Evolutionary conservation across 2,113 vertebrate genomes (phyloP).

Genomic region (Taxidea taxus): DNA sequence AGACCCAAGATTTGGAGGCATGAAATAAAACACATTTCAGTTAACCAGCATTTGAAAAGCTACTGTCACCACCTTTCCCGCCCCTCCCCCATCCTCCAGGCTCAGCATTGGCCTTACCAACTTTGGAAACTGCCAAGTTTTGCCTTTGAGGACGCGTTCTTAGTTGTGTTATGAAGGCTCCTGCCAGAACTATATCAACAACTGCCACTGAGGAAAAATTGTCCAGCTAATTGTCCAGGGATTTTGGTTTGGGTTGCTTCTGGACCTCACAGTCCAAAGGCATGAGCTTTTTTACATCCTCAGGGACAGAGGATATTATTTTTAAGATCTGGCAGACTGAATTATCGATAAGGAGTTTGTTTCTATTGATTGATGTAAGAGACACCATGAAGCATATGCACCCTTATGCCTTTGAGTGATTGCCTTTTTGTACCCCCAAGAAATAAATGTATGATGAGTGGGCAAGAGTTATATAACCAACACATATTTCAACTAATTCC

Average conservation of each 20-base stretch:
- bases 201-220: neutral
- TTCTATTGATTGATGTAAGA: neutral
- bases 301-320: neutral
- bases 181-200: neutral
- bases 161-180: neutral
- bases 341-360: neutral
- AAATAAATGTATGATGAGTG: neutral
- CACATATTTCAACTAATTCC: neutral
- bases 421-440: neutral
- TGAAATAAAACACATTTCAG: neutral
- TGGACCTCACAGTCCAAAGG: neutral
- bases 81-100: neutral
- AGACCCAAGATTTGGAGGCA: neutral
- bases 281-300: neutral
- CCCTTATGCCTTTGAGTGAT: neutral
- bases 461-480: neutral
- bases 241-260: neutral
- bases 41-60: neutral
- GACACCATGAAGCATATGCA: no score
- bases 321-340: neutral
- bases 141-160: neutral
- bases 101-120: neutral
- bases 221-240: neutral
- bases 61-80: accelerated
- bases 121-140: neutral